These are phyloP conservation scores for Basileuterus tristriatus DNA, from an alignment of 2,797 vertebrate species.

Conservation along the genomic window DNA sequence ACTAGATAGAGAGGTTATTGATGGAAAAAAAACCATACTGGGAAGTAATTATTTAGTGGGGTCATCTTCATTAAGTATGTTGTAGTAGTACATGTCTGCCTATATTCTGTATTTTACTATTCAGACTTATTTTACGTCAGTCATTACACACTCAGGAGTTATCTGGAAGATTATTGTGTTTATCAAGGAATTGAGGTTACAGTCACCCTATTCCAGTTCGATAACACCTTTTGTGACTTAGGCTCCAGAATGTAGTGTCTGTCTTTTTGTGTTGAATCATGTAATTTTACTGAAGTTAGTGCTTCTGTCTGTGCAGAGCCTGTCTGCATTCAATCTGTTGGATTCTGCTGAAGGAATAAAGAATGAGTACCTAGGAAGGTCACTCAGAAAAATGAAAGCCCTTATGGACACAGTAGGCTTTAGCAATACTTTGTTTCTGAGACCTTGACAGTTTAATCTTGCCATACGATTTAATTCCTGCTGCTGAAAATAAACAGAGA, in stretches of 20 bases:
- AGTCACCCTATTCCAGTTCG: neutral
- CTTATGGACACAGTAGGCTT: neutral
- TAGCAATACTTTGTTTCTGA: neutral
- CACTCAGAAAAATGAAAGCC: neutral
- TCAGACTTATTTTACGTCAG: neutral
- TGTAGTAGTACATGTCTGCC: accelerated
- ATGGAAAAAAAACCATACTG: neutral
- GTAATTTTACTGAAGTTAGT: neutral
- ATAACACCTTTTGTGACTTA: neutral
- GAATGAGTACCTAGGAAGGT: neutral
- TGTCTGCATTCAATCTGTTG: neutral
- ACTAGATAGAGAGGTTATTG: neutral
- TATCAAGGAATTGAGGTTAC: neutral
- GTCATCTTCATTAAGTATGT: neutral
- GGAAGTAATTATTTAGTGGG: neutral
- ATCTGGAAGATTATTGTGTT: neutral
- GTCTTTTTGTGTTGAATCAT: neutral
- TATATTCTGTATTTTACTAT: neutral
- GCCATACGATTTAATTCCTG: neutral
- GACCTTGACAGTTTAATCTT: neutral
- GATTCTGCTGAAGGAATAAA: neutral
- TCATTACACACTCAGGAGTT: neutral
- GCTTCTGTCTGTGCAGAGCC: neutral
- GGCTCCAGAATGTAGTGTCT: neutral
- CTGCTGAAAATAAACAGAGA: neutral